These are phyloP conservation scores for Sphyrna mokarran DNA, from an alignment of 2,113 vertebrate genomes.

Conservation along the genomic window DNA sequence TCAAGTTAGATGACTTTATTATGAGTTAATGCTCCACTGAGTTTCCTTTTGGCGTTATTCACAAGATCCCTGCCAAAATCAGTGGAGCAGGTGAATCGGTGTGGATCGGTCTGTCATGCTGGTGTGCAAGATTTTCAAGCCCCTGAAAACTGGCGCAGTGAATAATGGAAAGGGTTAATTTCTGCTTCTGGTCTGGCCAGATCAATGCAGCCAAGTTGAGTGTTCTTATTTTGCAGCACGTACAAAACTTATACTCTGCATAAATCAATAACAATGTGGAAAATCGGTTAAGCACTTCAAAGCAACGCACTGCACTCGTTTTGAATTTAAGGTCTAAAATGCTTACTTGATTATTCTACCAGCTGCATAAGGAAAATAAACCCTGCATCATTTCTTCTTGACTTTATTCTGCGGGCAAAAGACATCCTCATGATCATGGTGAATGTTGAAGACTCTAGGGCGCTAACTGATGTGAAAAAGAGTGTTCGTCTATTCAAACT, in stretches of 20 bases:
- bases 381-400: neutral
- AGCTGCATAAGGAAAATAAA: constrained; percentile 15
- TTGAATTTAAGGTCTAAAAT: neutral
- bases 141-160: neutral
- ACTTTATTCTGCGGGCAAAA: neutral
- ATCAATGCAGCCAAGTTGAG: neutral
- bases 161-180: constrained; percentile 10
- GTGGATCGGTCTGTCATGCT: neutral
- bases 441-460: neutral
- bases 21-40: neutral
- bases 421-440: neutral
- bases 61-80: neutral
- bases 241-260: neutral
- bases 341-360: neutral
- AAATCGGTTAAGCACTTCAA: constrained; percentile 34
- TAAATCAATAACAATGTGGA: constrained; percentile 28
- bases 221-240: constrained; percentile 10
- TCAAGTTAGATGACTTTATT: neutral
- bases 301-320: constrained; percentile 7
- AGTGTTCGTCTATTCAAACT: neutral
- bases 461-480: neutral
- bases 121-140: neutral
- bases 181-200: neutral
- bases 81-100: neutral
- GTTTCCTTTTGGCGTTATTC: neutral